Percentiles rank a stretch among this genome's conserved stretches.
phyloP scores from a whole-genome alignment of 2,113 vertebrate genomes.

The Burhinus bistriatus region DNA sequence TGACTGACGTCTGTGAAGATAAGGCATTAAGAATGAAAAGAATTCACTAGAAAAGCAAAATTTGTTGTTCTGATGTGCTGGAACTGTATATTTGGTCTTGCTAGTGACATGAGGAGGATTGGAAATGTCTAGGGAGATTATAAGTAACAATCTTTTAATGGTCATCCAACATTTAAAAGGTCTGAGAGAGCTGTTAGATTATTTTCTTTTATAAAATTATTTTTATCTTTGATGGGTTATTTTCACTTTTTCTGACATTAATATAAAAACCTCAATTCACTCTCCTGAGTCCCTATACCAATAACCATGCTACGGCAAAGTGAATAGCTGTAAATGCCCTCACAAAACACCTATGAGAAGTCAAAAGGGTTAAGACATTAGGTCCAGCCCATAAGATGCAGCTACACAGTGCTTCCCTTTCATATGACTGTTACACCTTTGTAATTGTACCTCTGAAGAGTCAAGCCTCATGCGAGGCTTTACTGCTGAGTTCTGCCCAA shows the following conservation, averaged over 20 bases:
- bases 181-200: neutral
- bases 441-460: neutral
- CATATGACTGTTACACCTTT: neutral
- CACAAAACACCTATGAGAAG: neutral
- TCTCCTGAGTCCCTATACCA: neutral
- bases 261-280: neutral
- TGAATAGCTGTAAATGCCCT: neutral
- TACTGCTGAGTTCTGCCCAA: neutral
- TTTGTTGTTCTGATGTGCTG: neutral
- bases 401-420: neutral
- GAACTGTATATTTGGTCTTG: neutral
- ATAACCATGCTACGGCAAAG: neutral
- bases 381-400: neutral
- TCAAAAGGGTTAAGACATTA: neutral
- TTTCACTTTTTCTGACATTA: neutral
- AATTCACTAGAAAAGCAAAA: neutral
- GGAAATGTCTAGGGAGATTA: neutral
- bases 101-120: neutral
- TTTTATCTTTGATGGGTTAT: neutral
- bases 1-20: neutral
- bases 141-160: neutral
- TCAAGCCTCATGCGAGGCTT: neutral
- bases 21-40: neutral
- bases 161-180: neutral
- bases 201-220: neutral